These are phyloP conservation scores for Chondrosia reniformis DNA, from an alignment of 37 sponge, comb jelly and placozoan species.

Conservation along the genomic window DNA sequence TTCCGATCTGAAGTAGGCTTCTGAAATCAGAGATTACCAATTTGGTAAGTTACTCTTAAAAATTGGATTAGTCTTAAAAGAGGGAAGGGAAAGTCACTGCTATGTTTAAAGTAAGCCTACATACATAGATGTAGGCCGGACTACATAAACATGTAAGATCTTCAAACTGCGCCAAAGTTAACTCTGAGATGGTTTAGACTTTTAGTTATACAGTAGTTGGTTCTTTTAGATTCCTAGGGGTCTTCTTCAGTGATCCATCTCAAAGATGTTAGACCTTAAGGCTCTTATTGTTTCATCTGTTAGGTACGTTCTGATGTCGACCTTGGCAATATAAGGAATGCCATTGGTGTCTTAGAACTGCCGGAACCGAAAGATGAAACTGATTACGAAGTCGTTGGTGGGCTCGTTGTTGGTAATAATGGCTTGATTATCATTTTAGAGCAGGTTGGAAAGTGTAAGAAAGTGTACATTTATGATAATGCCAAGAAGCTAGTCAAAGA, in stretches of 20 bases:
- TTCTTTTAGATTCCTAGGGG: neutral
- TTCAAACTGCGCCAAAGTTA: neutral
- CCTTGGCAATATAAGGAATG: too few relatives aligned
- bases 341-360: too few relatives aligned
- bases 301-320: too few relatives aligned
- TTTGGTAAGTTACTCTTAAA: neutral
- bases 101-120: neutral
- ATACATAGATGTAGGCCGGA: neutral
- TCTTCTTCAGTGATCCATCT: neutral
- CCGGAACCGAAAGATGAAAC: too few relatives aligned
- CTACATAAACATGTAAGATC: neutral
- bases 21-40: neutral
- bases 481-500: too few relatives aligned
- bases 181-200: neutral
- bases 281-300: too few relatives aligned
- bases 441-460: too few relatives aligned
- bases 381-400: too few relatives aligned
- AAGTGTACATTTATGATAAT: too few relatives aligned
- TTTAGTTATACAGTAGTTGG: neutral
- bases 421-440: too few relatives aligned
- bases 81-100: neutral
- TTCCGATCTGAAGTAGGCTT: too few relatives aligned
- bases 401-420: too few relatives aligned
- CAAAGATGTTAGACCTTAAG: neutral
- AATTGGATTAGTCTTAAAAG: neutral